A percentile compares a stretch with the other conserved stretches of the same genome.
phyloP scores from a whole-genome alignment of 2,888 invertebrate genomes.

The Aphodius granarius region DNA sequence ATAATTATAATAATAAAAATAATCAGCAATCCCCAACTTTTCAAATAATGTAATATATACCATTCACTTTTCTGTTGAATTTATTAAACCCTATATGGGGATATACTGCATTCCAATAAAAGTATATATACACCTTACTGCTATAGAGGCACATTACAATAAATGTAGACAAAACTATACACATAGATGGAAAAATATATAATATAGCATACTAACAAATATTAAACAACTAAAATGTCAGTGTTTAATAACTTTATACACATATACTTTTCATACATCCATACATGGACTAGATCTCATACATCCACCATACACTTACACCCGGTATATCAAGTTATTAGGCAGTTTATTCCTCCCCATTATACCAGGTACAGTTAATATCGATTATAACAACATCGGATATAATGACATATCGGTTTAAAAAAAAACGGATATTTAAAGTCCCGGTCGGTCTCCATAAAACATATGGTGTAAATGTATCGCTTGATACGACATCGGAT shows the following conservation, averaged over 20 bases:
- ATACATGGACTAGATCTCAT: not conserved
- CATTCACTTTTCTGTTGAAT: not conserved
- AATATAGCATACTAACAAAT: not conserved
- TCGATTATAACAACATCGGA: too few species aligned
- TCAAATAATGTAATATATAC: not conserved
- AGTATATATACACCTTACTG: not conserved
- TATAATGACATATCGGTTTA: too few species aligned
- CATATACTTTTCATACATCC: not conserved
- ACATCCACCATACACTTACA: not conserved
- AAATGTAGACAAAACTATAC: not conserved
- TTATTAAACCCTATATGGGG: not conserved
- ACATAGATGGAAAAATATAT: not conserved
- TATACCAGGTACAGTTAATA: too few species aligned
- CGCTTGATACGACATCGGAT: too few species aligned
- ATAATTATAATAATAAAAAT: not conserved
- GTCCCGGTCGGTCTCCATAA: too few species aligned
- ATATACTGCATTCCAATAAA: not conserved
- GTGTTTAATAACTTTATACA: not conserved
- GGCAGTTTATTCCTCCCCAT: too few species aligned
- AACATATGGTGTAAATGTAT: too few species aligned
- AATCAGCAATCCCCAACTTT: not conserved
- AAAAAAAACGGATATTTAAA: too few species aligned
- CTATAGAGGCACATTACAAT: not conserved
- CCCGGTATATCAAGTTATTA: too few species aligned
- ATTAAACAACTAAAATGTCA: not conserved